phyloP scores from a whole-genome alignment of 2,113 vertebrate genomes.

The Microtus pennsylvanicus region DNA sequence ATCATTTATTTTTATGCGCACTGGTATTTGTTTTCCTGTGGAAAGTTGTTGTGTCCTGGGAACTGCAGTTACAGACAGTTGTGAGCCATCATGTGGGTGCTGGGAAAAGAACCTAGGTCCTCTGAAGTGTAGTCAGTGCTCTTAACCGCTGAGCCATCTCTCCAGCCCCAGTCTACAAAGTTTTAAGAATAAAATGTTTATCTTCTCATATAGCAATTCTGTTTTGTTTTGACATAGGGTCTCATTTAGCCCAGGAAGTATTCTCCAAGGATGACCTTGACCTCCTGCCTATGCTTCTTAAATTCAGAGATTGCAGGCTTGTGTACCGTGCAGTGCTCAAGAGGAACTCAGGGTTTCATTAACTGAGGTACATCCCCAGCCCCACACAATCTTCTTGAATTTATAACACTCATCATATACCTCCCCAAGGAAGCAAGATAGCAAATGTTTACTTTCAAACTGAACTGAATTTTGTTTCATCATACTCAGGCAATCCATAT shows the following conservation, averaged over 20 bases:
- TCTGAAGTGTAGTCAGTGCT: not conserved
- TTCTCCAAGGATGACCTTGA: not conserved
- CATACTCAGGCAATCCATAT: conserved; percentile 21
- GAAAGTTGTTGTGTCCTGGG: not conserved
- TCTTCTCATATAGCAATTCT: conserved; percentile 48
- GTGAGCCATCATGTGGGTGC: not conserved
- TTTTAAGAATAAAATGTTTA: conserved; percentile 38
- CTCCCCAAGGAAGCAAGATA: not conserved
- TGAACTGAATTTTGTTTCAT: conserved; percentile 63
- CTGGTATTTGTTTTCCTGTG: not conserved
- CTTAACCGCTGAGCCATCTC: not conserved
- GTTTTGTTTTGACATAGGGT: not conserved
- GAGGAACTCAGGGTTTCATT: not conserved
- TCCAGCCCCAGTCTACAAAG: not conserved
- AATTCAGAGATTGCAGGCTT: not conserved
- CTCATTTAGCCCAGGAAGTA: not conserved
- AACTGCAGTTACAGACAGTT: not conserved
- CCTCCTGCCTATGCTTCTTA: not conserved
- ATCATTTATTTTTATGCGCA: not conserved
- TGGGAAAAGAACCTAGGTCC: not conserved
- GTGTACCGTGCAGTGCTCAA: not conserved
- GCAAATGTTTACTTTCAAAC: conserved; percentile 57
- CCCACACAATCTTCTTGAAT: not conserved
- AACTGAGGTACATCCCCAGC: too few species aligned
- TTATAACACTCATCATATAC: conserved; percentile 38